Percentiles rank a stretch among this genome's conserved stretches.
Evolutionary conservation across 1,140 invertebrate genomes (phyloP).

Genomic region (Homalodisca vitripennis): DNA sequence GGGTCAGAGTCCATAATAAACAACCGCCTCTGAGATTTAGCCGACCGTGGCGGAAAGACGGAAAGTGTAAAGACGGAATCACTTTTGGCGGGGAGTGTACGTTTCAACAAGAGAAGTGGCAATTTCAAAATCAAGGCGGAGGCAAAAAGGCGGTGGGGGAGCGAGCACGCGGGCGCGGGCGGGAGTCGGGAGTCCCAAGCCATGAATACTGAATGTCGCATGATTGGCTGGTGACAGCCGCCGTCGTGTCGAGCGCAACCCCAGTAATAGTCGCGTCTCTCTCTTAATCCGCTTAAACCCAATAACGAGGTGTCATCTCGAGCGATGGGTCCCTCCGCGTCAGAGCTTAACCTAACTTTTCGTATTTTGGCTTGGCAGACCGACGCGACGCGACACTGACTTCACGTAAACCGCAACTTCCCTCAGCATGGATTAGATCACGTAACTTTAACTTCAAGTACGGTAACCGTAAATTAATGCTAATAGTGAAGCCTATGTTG

Average conservation of each 20-base stretch:
- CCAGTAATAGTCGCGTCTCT: neutral
- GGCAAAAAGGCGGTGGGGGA: constrained; percentile 21
- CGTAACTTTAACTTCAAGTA: too few species aligned
- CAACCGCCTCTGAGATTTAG: too few species aligned
- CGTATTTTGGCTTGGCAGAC: too few species aligned
- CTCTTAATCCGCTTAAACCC: neutral
- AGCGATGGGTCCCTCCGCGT: neutral
- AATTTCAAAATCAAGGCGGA: constrained; percentile 31
- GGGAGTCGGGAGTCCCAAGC: constrained; percentile 9
- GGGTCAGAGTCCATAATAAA: too few species aligned
- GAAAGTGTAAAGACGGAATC: neutral
- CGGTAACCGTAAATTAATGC: too few species aligned
- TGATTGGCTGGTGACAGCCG: constrained; percentile 8
- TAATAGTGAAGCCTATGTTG: too few species aligned
- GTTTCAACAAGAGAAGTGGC: constrained; percentile 28
- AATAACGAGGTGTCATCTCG: neutral
- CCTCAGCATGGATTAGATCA: too few species aligned
- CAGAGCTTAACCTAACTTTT: too few species aligned
- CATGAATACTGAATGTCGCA: constrained; percentile 22
- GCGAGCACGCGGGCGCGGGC: neutral
- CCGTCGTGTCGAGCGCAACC: neutral
- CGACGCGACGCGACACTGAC: too few species aligned
- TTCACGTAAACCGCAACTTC: too few species aligned
- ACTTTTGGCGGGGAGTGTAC: constrained; percentile 26
- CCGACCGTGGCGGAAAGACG: neutral